These are phyloP conservation scores for Polia nebulosa DNA, from an alignment of 2,888 invertebrate species.

Conservation along the genomic window DNA sequence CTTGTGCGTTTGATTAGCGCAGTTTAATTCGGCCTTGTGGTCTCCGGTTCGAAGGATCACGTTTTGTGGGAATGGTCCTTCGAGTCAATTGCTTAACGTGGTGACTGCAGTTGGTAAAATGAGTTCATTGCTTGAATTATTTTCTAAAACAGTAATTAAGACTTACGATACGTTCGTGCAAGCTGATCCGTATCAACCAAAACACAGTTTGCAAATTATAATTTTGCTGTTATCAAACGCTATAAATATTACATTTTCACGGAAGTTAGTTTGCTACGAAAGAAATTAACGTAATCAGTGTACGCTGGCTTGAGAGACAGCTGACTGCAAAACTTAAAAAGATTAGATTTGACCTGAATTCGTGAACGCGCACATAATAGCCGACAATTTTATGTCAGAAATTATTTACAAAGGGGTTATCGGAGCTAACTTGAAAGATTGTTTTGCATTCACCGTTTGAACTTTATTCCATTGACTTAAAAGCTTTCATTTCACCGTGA, in stretches of 20 bases:
- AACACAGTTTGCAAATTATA: not conserved
- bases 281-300: slow-evolving; percentile 17
- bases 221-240: not conserved
- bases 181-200: not conserved
- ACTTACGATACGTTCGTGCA: not conserved
- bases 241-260: not conserved
- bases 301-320: slow-evolving; percentile 40
- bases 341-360: slow-evolving; percentile 43
- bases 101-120: not conserved
- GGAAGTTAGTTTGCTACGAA: slow-evolving; percentile 12
- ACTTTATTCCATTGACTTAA: slow-evolving; percentile 40
- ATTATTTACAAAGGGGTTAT: slow-evolving; percentile 33
- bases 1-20: not conserved
- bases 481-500: slow-evolving; percentile 28
- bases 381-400: slow-evolving; percentile 29
- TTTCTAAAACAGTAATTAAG: not conserved
- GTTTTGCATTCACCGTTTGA: slow-evolving; percentile 38
- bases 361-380: slow-evolving; percentile 15
- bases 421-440: slow-evolving; percentile 22
- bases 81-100: not conserved
- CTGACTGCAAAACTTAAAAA: slow-evolving; percentile 33
- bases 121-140: not conserved
- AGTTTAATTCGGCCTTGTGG: not conserved
- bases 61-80: not conserved
- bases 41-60: not conserved